A percentile compares a stretch with the other conserved stretches of the same genome.
phyloP scores from a whole-genome alignment of 2,797 vertebrate genomes.

The Liparis tanakae region DNA sequence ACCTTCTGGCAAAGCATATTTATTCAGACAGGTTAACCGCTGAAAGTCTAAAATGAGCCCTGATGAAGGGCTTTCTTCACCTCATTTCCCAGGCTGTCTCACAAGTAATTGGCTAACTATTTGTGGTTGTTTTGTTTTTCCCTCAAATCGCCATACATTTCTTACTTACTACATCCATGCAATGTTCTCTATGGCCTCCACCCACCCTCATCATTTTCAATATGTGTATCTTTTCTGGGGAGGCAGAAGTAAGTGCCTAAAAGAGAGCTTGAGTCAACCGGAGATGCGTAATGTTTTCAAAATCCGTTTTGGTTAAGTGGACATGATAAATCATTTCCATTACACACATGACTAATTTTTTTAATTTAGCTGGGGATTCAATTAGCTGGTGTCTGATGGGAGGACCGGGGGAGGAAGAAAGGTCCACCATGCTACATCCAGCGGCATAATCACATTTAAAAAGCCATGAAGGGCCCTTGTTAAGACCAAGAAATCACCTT shows the following conservation, averaged over 20 bases:
- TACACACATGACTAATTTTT: slow-evolving; percentile 77
- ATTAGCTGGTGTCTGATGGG: slow-evolving; percentile 77
- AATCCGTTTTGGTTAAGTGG: slow-evolving; percentile 81
- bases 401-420: slow-evolving; percentile 66
- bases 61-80: not conserved
- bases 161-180: slow-evolving; percentile 12
- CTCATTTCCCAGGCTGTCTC: slow-evolving; percentile 6
- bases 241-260: slow-evolving; percentile 55
- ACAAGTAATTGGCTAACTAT: slow-evolving; percentile 7
- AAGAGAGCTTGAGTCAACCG: slow-evolving; percentile 69
- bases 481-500: slow-evolving; percentile 73
- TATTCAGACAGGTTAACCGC: not conserved
- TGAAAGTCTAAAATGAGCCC: not conserved
- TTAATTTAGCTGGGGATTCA: slow-evolving; percentile 76
- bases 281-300: slow-evolving; percentile 76
- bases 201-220: slow-evolving; percentile 38
- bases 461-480: slow-evolving; percentile 75
- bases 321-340: slow-evolving; percentile 81
- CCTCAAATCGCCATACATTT: slow-evolving; percentile 23
- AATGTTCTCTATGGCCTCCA: slow-evolving; percentile 33
- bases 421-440: slow-evolving; percentile 61
- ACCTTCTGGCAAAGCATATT: not conserved
- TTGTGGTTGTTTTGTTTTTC: slow-evolving; percentile 35
- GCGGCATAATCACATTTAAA: slow-evolving; percentile 76
- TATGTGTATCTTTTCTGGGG: slow-evolving; percentile 42